phyloP scores from a whole-genome alignment of 2,888 invertebrate genomes.

The Erebia epiphron region DNA sequence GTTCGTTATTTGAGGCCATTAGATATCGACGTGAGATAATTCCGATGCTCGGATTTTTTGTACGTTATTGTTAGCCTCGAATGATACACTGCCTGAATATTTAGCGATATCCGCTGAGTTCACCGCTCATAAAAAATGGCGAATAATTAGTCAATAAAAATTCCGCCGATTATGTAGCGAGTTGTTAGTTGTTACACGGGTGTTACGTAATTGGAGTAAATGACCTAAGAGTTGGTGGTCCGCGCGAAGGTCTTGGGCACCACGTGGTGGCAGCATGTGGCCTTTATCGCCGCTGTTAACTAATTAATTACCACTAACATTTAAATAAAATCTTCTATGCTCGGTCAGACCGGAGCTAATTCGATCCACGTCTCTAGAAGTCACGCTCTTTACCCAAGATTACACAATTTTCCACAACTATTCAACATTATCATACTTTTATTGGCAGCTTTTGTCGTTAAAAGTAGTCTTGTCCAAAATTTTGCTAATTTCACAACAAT shows the following conservation, averaged over 20 bases:
- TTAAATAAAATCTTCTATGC: conserved; percentile 25
- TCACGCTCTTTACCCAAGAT: conserved; percentile 16
- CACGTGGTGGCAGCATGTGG: conserved; percentile 62
- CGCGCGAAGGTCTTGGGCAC: conserved; percentile 65
- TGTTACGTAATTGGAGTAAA: conserved; percentile 82
- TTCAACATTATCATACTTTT: conserved; percentile 7
- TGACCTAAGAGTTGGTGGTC: conserved; percentile 73
- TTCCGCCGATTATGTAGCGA: conserved; percentile 78
- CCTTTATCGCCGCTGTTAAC: conserved; percentile 36
- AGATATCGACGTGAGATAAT: conserved; percentile 74
- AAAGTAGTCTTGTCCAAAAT: not conserved
- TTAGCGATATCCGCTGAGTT: conserved; percentile 83
- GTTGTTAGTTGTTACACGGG: conserved; percentile 67
- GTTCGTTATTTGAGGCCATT: conserved; percentile 44
- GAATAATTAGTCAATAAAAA: conserved; percentile 83
- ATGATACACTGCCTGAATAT: conserved; percentile 82
- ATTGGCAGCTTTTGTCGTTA: conserved; percentile 2
- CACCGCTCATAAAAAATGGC: conserved; percentile 78
- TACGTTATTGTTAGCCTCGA: conserved; percentile 78
- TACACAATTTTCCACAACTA: conserved; percentile 16
- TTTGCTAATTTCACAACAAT: not conserved
- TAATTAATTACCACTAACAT: conserved; percentile 38
- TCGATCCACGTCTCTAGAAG: conserved; percentile 12
- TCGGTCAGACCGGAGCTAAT: conserved; percentile 14
- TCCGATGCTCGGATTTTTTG: conserved; percentile 63